These are phyloP conservation scores for Tyrophagus putrescentiae DNA, from an alignment of 1,140 invertebrate genomes.

Conservation along the genomic window DNA sequence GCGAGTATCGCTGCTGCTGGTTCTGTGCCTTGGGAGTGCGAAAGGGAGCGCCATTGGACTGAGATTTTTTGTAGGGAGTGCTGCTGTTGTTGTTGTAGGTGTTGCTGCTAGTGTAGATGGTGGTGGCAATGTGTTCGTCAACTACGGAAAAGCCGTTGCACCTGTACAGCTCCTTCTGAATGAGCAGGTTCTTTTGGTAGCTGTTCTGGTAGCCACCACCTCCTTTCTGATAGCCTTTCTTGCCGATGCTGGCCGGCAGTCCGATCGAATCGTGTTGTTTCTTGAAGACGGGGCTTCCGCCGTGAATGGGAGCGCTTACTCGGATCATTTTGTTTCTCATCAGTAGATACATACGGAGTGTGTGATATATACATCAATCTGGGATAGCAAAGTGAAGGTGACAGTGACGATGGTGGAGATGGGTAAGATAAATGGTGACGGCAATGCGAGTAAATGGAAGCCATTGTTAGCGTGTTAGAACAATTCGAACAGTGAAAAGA, in stretches of 20 bases:
- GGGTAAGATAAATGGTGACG: too few species aligned
- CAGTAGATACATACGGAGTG: slow-evolving; percentile 1
- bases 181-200: too few species aligned
- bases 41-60: background rate
- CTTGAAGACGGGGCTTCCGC: slow-evolving; percentile 3
- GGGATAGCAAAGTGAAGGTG: background rate
- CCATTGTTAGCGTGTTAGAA: too few species aligned
- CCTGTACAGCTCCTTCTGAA: background rate
- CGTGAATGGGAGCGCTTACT: background rate
- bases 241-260: background rate
- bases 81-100: too few species aligned
- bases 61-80: too few species aligned
- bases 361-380: slow-evolving; percentile 8
- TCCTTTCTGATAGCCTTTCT: background rate
- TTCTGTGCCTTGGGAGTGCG: background rate
- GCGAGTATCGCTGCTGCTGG: background rate
- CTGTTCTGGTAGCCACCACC: background rate
- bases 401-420: background rate
- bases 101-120: too few species aligned
- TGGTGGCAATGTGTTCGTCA: background rate
- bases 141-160: background rate
- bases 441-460: too few species aligned
- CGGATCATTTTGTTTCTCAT: background rate
- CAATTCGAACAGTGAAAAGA: too few species aligned
- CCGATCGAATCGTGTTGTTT: slow-evolving; percentile 2